A percentile compares a stretch with the other conserved stretches of the same genome.
phyloP scores from a whole-genome alignment of 2,797 vertebrate species.

The Sebastes hubbsi region DNA sequence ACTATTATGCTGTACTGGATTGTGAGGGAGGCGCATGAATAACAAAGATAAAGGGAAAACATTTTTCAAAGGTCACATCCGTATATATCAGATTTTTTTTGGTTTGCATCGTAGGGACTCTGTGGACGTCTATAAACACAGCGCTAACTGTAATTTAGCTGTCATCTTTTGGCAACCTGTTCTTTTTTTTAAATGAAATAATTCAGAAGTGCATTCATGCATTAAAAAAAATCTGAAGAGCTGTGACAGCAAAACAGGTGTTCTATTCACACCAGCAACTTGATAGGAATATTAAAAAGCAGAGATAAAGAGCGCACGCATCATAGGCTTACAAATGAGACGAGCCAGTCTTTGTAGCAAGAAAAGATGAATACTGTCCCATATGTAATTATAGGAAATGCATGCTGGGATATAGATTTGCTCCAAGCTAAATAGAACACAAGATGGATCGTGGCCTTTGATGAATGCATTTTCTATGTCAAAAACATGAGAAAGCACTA shows the following conservation, averaged over 20 bases:
- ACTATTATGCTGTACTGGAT: neutral
- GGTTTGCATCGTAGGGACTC: constrained; percentile 2
- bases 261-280: constrained; percentile 18
- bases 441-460: constrained; percentile 62
- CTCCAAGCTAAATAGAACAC: constrained; percentile 61
- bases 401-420: constrained; percentile 69
- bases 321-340: constrained; percentile 49
- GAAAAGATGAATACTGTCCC: constrained; percentile 58
- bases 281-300: constrained; percentile 43
- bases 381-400: constrained; percentile 69
- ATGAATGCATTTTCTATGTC: constrained; percentile 54
- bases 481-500: constrained; percentile 24
- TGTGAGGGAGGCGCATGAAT: constrained; percentile 19
- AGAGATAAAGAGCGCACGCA: constrained; percentile 14
- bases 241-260: constrained; percentile 31
- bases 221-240: constrained; percentile 5
- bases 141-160: constrained; percentile 6
- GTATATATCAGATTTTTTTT: constrained; percentile 26
- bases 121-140: constrained; percentile 15
- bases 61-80: constrained; percentile 59
- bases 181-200: constrained; percentile 11
- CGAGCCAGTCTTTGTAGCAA: constrained; percentile 22
- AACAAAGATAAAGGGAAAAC: constrained; percentile 38
- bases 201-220: constrained; percentile 15
- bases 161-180: constrained; percentile 6